Base-by-base conservation (phyloP, 2,797 vertebrate species). In the Lepus townsendii region DNA sequence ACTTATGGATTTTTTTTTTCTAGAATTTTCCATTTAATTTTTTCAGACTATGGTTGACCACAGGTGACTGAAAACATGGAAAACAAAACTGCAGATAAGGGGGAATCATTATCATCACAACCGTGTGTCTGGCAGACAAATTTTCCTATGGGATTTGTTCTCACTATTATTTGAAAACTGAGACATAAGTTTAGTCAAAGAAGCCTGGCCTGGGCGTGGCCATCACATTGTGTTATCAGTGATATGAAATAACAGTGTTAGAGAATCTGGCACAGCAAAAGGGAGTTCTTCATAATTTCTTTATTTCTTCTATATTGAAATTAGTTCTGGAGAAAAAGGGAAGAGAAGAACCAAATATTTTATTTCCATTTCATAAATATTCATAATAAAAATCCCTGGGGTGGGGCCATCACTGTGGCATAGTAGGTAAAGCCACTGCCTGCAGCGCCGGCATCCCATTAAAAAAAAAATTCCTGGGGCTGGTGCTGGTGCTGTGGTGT, bases 121-220 rank as follows among this genome's bases (percentile, higher is more conserved):
- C 13, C 68, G 24, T 65, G 57, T 35, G 82, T 72, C 85, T 88
- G 68, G 78, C 63, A 77, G 88, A 20, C 86, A 78, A 54, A 32
- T 73, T 88, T 93, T 88, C 91, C 72, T 54, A 3, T 2, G 78
- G 86, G 79, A 75, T 95, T 89, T 83, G 65, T 93, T 96, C 79
- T 71, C 54, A 60, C 76, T 84, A n/a, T 78, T 95, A 93, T 95
- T 94, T 47, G 83, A 89, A 91, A 93, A 38, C 86, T 83, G 95
- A 93, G 66, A 82, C 83, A 26, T 57, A 88, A 72, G 30, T 24
- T 72, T 32, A 91, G 90, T 27, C 71, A 85, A 89, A 75, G 65
- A 73, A 62, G 16, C 1, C 52, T 52, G 2, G 27, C 26, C 95
- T 88, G 82, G 52, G 91, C 87, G 35, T 30, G 11, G 30, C 84